phyloP scores from a whole-genome alignment of 37 sponge, comb jelly and placozoan species.

The Diacarnus erythraeanus region DNA sequence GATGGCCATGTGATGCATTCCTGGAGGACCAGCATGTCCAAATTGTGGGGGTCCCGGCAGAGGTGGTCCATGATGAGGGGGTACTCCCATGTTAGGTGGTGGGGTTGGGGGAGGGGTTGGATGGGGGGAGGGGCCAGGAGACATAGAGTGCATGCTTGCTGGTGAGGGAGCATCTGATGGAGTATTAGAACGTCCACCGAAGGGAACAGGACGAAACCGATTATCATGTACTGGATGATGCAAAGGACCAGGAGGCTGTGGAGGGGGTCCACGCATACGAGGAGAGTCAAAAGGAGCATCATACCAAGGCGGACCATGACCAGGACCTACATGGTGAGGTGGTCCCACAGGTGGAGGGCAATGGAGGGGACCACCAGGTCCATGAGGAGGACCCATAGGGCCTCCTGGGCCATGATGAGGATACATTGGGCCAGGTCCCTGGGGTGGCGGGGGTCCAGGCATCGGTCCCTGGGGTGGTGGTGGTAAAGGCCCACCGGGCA shows the following conservation, averaged over 20 bases:
- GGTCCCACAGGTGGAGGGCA: background rate
- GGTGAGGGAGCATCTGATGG: constrained; percentile 57
- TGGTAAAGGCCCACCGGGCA: background rate
- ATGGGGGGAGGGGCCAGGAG: constrained; percentile 54
- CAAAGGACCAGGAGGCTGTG: background rate
- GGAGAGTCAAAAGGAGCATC: background rate
- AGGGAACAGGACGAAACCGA: constrained; percentile 32
- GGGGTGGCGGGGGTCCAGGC: background rate
- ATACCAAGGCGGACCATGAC: constrained; percentile 3
- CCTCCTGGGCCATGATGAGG: background rate
- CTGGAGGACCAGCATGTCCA: background rate
- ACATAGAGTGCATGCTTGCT: constrained; percentile 48
- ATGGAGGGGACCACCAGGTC: background rate
- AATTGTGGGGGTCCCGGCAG: constrained; percentile 2
- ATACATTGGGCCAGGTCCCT: constrained; percentile 7
- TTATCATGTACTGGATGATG: constrained; percentile 35
- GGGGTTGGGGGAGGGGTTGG: constrained; percentile 65
- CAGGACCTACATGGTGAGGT: background rate
- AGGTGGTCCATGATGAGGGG: background rate
- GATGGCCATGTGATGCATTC: constrained; percentile 6
- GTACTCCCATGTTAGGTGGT: constrained; percentile 37
- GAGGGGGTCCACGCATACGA: background rate
- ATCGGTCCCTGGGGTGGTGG: background rate
- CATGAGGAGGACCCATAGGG: background rate
- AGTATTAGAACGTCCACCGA: constrained; percentile 13